Conservation (phyloP, 2,797 vertebrate genomes). For the Sylvilagus floridanus region DNA sequence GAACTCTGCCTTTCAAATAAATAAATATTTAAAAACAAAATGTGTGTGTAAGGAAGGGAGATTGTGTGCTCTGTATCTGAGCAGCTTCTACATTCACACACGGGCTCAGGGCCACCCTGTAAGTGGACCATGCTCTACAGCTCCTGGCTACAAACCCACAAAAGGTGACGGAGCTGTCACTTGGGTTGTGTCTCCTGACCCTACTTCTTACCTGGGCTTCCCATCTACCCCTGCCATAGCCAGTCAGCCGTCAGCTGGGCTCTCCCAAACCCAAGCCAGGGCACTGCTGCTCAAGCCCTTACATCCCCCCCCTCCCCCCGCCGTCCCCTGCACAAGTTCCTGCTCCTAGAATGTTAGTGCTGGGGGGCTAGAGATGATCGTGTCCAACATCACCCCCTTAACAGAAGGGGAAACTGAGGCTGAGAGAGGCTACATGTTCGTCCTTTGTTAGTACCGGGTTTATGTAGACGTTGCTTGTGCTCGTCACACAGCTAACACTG, state of each 20-base stretch:
- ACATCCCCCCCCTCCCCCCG: too few species aligned
- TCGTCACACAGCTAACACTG: background rate
- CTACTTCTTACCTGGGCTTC: background rate
- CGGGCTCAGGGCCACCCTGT: background rate
- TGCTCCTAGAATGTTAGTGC: background rate
- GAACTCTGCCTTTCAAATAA: background rate
- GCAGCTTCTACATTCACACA: background rate
- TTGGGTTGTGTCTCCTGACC: background rate
- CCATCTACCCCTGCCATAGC: background rate
- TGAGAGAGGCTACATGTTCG: background rate
- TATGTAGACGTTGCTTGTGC: background rate
- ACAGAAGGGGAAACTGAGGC: background rate
- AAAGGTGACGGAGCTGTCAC: background rate
- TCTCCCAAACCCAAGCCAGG: background rate
- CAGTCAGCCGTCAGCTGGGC: background rate
- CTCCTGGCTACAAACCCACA: background rate
- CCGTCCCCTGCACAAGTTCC: background rate
- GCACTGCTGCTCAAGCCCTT: background rate
- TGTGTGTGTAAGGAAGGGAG: background rate
- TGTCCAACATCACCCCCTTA: background rate
- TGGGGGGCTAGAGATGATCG: background rate
- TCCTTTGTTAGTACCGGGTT: background rate
- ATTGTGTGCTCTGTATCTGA: accelerated
- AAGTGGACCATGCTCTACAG: accelerated
- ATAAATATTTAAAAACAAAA: background rate